A percentile compares a stretch with the other conserved stretches of the same genome.
These are phyloP conservation scores for Gymnarchus niloticus DNA, from an alignment of 2,113 vertebrate genomes.

Conservation along the genomic window DNA sequence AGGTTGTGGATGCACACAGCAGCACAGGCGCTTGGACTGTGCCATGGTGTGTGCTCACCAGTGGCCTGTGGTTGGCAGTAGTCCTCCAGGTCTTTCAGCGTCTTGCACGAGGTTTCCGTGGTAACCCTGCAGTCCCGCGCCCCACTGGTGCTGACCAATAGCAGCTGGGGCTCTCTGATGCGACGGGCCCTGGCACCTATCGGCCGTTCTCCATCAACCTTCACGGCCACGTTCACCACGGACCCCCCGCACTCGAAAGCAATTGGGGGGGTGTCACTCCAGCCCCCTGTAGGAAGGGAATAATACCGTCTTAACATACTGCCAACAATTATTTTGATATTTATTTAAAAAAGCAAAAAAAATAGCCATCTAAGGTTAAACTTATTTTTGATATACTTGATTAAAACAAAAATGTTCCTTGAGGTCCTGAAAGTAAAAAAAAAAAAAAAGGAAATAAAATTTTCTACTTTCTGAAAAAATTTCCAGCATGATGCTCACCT, in stretches of 20 bases:
- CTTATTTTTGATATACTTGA: no score
- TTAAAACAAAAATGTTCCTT: neutral
- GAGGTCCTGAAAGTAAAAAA: neutral
- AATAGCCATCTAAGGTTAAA: no score
- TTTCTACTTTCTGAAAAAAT: neutral
- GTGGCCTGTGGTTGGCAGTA: conserved; percentile 87
- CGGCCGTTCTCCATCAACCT: conserved; percentile 74
- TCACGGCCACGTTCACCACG: conserved; percentile 77
- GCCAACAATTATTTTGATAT: neutral
- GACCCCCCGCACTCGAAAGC: conserved; percentile 87
- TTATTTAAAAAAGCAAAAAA: neutral
- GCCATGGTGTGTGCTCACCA: conserved; percentile 54
- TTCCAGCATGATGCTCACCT: conserved; percentile 55
- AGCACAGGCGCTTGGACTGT: neutral
- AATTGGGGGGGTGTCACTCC: conserved; percentile 92
- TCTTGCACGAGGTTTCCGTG: conserved; percentile 60
- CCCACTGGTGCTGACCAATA: conserved; percentile 60
- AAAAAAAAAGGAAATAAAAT: neutral
- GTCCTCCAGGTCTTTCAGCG: conserved; percentile 72
- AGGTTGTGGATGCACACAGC: neutral
- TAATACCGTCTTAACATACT: neutral
- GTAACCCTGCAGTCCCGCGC: conserved; percentile 40
- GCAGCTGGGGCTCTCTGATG: conserved; percentile 64
- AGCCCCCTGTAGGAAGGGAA: conserved; percentile 69
- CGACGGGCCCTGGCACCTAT: conserved; percentile 76